Evolutionary conservation across 2,113 vertebrate species (phyloP).

Genomic region (Aspidoscelis tigris): DNA sequence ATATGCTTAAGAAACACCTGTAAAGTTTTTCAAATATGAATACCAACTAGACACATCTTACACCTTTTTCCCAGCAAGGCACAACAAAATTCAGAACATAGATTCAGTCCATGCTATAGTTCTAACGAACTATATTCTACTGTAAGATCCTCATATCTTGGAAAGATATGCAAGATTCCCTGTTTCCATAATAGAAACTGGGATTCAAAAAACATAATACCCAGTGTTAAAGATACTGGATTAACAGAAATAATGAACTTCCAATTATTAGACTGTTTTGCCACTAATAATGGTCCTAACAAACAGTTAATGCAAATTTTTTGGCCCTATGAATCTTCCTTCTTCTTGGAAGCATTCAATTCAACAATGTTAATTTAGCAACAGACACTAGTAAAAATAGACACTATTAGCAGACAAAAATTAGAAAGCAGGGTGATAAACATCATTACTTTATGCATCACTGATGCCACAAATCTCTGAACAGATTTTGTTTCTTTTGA

Average conservation of each 20-base stretch:
- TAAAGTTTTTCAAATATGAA: not conserved
- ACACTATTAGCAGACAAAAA: conserved; percentile 37
- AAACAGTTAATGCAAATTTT: not conserved
- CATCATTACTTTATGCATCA: conserved; percentile 22
- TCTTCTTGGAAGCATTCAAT: not conserved
- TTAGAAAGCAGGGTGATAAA: conserved; percentile 14
- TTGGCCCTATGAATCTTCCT: not conserved
- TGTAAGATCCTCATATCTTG: not conserved
- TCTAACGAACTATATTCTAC: not conserved
- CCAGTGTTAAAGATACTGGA: not conserved
- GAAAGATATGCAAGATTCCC: not conserved
- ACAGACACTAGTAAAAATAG: conserved; percentile 19
- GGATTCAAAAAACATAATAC: not conserved
- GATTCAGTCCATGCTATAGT: no score
- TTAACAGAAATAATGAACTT: not conserved
- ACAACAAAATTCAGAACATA: not conserved
- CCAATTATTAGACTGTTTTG: not conserved
- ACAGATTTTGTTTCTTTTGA: not conserved
- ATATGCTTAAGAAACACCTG: not conserved
- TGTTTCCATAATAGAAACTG: not conserved
- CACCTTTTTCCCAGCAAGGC: no score
- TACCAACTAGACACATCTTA: no score
- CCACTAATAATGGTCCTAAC: not conserved
- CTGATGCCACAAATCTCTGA: not conserved
- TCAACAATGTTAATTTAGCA: not conserved